Percentiles rank a stretch among this genome's conserved stretches.
Conservation (phyloP, 2,113 vertebrate species). For the Gallinago media region DNA sequence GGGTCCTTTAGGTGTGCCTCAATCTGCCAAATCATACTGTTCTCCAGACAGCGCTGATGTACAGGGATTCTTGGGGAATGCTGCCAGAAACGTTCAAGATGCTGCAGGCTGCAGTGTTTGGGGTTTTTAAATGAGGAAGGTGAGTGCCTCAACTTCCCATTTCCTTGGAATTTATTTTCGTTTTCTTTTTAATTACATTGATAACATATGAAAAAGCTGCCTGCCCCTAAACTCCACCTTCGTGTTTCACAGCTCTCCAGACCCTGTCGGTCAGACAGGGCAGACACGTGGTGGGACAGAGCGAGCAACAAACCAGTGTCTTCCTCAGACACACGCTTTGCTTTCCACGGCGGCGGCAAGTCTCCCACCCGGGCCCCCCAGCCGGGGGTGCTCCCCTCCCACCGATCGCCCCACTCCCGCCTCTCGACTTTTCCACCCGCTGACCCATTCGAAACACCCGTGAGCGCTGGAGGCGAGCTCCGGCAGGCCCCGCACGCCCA, state of each 20-base stretch:
- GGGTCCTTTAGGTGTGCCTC: not conserved
- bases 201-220: not conserved
- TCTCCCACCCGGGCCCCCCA: not conserved
- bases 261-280: too few species aligned
- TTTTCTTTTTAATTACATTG: not conserved
- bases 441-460: not conserved
- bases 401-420: too few species aligned
- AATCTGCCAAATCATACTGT: not conserved
- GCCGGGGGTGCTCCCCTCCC: too few species aligned
- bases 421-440: not conserved
- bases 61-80: not conserved
- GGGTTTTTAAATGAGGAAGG: not conserved
- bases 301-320: not conserved
- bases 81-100: not conserved
- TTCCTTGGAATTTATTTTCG: not conserved
- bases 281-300: not conserved
- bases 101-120: not conserved
- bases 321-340: not conserved
- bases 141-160: not conserved
- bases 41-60: not conserved
- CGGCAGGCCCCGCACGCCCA: not conserved
- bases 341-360: not conserved
- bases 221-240: not conserved
- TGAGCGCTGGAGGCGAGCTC: too few species aligned
- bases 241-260: not conserved